A percentile compares a stretch with the other conserved stretches of the same genome.
Evolutionary conservation across 2,797 vertebrate genomes (phyloP).

Genomic region (Phylloscopus collybita): DNA sequence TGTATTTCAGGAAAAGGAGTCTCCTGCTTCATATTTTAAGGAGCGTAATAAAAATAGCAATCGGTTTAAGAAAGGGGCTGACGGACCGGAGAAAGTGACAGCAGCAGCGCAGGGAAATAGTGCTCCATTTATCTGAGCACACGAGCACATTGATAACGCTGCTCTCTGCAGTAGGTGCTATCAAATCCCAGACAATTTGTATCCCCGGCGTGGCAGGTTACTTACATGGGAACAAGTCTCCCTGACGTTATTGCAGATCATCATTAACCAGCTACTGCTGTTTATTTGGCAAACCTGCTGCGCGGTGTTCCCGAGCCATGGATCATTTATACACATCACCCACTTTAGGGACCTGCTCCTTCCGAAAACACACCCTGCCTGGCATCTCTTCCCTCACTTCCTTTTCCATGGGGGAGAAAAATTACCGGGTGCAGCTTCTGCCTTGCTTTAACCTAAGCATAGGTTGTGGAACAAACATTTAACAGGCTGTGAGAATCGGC

Average conservation of each 20-base stretch:
- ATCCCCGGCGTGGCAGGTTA: conserved; percentile 36
- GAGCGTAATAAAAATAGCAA: conserved; percentile 64
- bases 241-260: conserved; percentile 34
- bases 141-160: conserved; percentile 34
- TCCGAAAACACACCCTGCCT: background rate
- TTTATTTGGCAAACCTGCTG: conserved; percentile 11
- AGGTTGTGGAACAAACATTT: background rate
- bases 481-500: background rate
- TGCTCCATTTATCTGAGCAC: conserved; percentile 50
- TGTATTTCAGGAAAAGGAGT: conserved; percentile 68
- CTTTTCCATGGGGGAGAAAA: background rate
- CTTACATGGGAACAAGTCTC: conserved; percentile 46
- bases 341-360: background rate
- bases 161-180: conserved; percentile 33
- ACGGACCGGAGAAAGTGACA: conserved; percentile 49
- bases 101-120: conserved; percentile 34
- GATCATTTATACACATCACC: background rate
- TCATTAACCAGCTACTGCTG: conserved; percentile 39
- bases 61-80: conserved; percentile 54
- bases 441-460: background rate
- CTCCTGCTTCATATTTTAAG: conserved; percentile 64
- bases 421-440: background rate
- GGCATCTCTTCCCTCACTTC: background rate
- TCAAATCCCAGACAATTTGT: conserved; percentile 55
- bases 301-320: accelerated